Evolutionary conservation across 2,113 vertebrate species (phyloP).

Genomic region (Desmodus rotundus): DNA sequence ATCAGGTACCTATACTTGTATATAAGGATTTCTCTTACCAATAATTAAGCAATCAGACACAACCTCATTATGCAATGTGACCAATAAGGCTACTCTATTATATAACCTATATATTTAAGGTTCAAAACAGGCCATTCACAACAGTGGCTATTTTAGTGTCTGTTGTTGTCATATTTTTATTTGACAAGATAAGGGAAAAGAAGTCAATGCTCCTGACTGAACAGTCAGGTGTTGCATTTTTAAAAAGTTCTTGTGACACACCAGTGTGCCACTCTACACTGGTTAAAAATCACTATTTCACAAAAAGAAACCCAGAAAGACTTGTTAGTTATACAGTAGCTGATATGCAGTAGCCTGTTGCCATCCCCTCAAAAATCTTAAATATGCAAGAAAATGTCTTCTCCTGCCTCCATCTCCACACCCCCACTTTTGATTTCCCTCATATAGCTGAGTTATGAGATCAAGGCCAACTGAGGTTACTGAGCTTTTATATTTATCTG

Average conservation of each 20-base stretch:
- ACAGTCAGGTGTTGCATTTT: not conserved
- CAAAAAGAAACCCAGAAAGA: not conserved
- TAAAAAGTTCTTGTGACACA: not conserved
- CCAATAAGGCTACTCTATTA: not conserved
- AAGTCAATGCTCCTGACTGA: not conserved
- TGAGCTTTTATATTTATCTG: not conserved
- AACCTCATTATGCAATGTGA: not conserved
- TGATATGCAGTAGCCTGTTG: not conserved
- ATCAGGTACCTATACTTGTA: not conserved
- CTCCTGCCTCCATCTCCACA: not conserved
- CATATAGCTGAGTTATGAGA: not conserved
- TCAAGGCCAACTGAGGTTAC: not conserved
- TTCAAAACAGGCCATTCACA: not conserved
- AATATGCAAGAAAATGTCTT: not conserved
- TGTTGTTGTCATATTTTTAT: not conserved
- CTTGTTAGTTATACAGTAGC: not conserved
- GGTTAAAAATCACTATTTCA: not conserved
- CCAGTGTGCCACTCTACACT: not conserved
- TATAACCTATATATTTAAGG: not conserved
- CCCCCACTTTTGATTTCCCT: not conserved
- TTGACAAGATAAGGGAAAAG: not conserved
- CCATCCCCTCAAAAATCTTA: not conserved
- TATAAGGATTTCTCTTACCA: not conserved
- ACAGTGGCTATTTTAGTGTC: not conserved
- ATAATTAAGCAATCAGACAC: not conserved